Conservation (phyloP, 64 coral and sea anemone genomes). For the Exaiptasia diaphana region DNA sequence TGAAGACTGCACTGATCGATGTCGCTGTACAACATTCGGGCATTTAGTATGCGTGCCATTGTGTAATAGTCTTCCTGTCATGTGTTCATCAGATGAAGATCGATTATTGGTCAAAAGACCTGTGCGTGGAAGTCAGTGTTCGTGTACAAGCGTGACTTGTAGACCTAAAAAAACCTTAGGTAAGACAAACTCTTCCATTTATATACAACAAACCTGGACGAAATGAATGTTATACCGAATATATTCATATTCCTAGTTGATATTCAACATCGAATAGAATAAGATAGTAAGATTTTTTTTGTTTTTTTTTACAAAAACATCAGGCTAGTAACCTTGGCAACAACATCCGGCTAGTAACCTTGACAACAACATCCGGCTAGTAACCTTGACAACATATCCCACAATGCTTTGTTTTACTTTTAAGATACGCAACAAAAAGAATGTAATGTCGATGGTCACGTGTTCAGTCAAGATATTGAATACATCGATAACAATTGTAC, state of each 20-base stretch:
- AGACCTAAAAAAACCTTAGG: background rate
- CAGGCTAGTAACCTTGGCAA: too few species aligned
- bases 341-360: too few species aligned
- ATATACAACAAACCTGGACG: background rate
- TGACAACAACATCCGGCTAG: too few species aligned
- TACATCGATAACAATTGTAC: conserved; percentile 31
- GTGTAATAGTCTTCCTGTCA: conserved; percentile 23
- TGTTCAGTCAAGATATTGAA: conserved; percentile 19
- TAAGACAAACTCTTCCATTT: background rate
- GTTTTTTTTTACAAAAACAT: too few species aligned
- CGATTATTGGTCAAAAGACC: background rate
- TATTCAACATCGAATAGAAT: too few species aligned
- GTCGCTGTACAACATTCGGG: conserved; percentile 33
- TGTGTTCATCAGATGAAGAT: conserved; percentile 18
- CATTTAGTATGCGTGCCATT: background rate
- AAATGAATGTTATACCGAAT: too few species aligned
- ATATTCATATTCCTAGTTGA: too few species aligned
- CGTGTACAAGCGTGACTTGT: conserved; percentile 22
- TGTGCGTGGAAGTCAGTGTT: conserved; percentile 18
- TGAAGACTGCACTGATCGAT: conserved; percentile 41
- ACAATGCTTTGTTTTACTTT: background rate
- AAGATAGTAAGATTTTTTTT: too few species aligned
- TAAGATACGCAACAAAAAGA: too few species aligned
- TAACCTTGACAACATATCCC: background rate
- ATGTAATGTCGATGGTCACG: conserved; percentile 17